phyloP scores from a whole-genome alignment of 35 echinoderm and acorn worm species.

The Lytechinus variegatus region DNA sequence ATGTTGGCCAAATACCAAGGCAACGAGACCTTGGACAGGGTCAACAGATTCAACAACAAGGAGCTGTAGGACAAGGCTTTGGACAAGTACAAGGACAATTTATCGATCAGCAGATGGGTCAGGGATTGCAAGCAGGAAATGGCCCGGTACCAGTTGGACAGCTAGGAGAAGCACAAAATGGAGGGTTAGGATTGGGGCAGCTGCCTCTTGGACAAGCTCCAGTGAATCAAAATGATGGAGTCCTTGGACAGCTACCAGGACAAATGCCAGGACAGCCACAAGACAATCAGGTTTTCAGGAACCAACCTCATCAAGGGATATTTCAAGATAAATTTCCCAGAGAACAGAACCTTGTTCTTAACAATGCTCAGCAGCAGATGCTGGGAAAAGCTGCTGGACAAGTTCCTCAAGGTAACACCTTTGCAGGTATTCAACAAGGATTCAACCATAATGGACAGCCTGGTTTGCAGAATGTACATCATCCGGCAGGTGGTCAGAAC shows the following conservation, averaged over 20 bases:
- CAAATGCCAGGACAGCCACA: neutral
- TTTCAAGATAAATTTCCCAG: neutral
- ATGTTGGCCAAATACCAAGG: neutral
- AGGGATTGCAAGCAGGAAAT: neutral
- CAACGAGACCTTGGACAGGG: neutral
- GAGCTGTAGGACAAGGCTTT: neutral
- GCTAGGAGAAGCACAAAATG: neutral
- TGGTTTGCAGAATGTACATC: neutral
- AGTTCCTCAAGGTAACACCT: neutral
- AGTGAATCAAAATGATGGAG: neutral
- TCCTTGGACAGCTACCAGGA: neutral
- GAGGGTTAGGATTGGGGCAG: neutral
- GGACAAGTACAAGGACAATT: slow-evolving; percentile 31
- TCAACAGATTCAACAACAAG: neutral
- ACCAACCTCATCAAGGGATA: neutral
- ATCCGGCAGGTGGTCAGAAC: neutral
- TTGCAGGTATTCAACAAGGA: neutral
- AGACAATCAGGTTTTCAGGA: neutral
- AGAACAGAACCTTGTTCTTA: neutral
- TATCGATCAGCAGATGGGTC: neutral
- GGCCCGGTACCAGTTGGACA: neutral
- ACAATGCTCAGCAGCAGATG: slow-evolving; percentile 19
- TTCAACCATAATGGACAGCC: neutral
- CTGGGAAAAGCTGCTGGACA: neutral
- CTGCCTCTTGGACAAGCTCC: neutral